phyloP scores from a whole-genome alignment of 2,797 vertebrate species.

The Acomys russatus region DNA sequence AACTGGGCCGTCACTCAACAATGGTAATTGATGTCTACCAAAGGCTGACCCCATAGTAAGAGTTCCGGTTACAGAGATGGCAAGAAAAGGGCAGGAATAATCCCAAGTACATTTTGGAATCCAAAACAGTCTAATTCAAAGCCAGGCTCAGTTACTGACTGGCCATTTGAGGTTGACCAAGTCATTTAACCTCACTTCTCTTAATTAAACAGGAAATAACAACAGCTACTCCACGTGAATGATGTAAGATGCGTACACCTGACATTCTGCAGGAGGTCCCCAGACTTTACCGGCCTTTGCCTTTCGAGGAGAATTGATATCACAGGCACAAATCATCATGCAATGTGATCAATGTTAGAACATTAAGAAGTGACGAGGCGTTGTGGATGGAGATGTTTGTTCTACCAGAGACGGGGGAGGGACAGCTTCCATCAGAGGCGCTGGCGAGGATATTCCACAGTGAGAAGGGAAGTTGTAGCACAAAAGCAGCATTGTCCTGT shows the following conservation, averaged over 20 bases:
- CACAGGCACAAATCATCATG: background rate
- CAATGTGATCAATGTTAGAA: background rate
- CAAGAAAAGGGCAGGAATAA: background rate
- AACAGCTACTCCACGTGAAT: background rate
- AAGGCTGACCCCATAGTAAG: background rate
- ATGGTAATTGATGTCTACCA: background rate
- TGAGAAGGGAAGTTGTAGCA: background rate
- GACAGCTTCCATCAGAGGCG: background rate
- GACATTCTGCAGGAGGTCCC: background rate
- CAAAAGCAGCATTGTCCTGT: background rate
- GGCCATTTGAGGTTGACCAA: background rate
- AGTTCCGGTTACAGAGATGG: slow-evolving; percentile 26
- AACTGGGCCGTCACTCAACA: slow-evolving; percentile 22
- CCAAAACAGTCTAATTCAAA: slow-evolving; percentile 15
- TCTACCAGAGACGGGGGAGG: background rate
- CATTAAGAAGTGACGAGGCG: background rate
- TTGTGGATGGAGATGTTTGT: background rate
- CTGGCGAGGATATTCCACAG: background rate
- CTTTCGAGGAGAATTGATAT: background rate
- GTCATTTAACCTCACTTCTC: slow-evolving; percentile 38
- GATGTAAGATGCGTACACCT: background rate
- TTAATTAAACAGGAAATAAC: background rate
- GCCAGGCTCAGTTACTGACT: slow-evolving; percentile 8
- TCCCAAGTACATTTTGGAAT: slow-evolving; percentile 29
- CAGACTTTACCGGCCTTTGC: background rate